Conservation (phyloP, 2,888 invertebrate species). For the Drosophila mayaguana region DNA sequence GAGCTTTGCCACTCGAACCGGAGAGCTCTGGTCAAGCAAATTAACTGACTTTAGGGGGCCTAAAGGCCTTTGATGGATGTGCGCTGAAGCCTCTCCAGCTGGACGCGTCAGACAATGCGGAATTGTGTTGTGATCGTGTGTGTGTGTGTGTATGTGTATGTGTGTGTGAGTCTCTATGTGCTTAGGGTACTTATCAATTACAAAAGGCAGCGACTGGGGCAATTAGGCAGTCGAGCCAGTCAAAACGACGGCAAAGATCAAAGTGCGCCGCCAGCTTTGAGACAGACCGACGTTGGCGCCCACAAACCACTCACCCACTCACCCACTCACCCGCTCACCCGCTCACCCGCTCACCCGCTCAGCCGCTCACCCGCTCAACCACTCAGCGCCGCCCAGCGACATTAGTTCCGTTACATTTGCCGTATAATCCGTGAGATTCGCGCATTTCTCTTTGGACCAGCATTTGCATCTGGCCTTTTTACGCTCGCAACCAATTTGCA, state of each 20-base stretch:
- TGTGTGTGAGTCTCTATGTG: background rate
- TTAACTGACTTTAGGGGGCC: conserved; percentile 62
- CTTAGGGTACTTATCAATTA: conserved; percentile 67
- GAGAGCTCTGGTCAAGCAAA: conserved; percentile 56
- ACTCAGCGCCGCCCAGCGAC: background rate
- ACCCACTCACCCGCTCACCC: background rate
- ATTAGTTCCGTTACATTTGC: conserved; percentile 43
- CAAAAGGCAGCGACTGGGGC: conserved; percentile 69
- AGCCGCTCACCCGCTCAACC: background rate
- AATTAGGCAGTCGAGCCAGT: conserved; percentile 69
- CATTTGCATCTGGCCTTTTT: conserved; percentile 63
- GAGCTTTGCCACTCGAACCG: conserved; percentile 14
- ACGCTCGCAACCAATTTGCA: conserved; percentile 31
- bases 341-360: background rate
- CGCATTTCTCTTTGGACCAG: conserved; percentile 10
- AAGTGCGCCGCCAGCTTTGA: conserved; percentile 61
- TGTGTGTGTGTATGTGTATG: background rate
- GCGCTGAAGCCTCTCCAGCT: conserved; percentile 22
- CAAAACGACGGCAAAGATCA: conserved; percentile 61
- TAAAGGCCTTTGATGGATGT: conserved; percentile 77
- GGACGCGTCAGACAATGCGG: conserved; percentile 49
- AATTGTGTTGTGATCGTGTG: conserved; percentile 20
- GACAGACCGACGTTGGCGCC: conserved; percentile 70
- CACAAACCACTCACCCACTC: conserved; percentile 2
- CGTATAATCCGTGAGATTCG: conserved; percentile 43